Base-by-base conservation (phyloP, 2,113 vertebrate genomes). In the Chunga burmeisteri region DNA sequence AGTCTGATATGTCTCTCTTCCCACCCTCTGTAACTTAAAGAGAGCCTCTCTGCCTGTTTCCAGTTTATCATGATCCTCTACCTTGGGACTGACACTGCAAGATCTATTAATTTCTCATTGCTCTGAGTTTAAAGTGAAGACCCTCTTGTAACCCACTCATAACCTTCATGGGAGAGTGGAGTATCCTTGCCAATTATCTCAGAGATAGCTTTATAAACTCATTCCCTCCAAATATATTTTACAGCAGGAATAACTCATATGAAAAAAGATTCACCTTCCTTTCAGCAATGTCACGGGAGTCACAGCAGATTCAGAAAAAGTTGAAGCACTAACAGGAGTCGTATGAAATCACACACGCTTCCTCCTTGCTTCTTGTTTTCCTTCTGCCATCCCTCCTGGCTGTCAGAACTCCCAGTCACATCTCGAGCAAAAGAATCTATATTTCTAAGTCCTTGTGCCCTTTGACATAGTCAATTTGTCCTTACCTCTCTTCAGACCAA, bases 211-310 rank as follows among this genome's bases (percentile, higher is more conserved):
- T 97, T 97, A 96, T 94, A 98, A 97, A 97, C 95, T 97, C 95
- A 46, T 97, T 97, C 74, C 73, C 91, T 97, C 91, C 90, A 93
- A 94, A 91, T 96, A 82, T 75, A 94, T 96, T 96, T 95, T 94
- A 96, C 94, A 95, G 88, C 21, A 0, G 88, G 92, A 95, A 95
- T 95, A 96, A 93, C 86, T 96, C 93, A 84, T 56, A 83, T 30
- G 95, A 97, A 96, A 95, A 95, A 82, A 89, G 86, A 86, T 81
- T 98, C 96, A 96, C 97, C 96, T 97, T 97, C 96, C 97, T 97
- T 94, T 96, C 77, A 97, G 97, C 96, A 97, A 98, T 97, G 96
- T 97, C 97, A 96, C 49, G 25, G 70, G 71, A 97, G 97, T 90
- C 82, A 61, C 42, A 38, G 94, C 72, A 70, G 63, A 91, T 86